Evolutionary conservation across 2,113 vertebrate species (phyloP).

Genomic region (Lepidothrix coronata): DNA sequence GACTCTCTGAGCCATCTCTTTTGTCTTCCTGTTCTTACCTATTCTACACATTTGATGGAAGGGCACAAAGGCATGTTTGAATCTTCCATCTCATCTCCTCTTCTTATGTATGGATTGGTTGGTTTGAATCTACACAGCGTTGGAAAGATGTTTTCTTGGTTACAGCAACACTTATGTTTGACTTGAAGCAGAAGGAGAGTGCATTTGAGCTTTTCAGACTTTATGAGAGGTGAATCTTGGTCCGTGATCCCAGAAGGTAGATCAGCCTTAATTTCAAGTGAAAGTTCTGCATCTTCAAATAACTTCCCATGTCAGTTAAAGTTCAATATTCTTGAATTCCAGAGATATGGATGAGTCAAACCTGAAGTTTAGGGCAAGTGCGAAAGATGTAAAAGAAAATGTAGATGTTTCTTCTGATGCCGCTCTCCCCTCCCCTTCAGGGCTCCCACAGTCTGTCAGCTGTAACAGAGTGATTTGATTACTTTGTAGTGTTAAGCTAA

Average conservation of each 20-base stretch:
- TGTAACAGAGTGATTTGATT: conserved; percentile 63
- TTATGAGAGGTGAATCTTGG: not conserved
- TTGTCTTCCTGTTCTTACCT: not conserved
- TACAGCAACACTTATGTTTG: conserved; percentile 20
- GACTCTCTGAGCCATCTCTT: not conserved
- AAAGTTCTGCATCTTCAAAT: conserved; percentile 40
- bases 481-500: conserved; percentile 64
- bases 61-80: not conserved
- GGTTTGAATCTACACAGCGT: not conserved
- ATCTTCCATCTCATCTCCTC: not conserved
- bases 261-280: conserved; percentile 61
- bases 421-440: conserved; percentile 6
- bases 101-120: not conserved
- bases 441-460: conserved; percentile 57
- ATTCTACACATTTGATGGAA: not conserved
- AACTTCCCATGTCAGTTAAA: conserved; percentile 37
- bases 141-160: conserved; percentile 15
- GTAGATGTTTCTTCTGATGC: not conserved
- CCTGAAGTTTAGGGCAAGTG: conserved; percentile 19
- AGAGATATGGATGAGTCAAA: not conserved
- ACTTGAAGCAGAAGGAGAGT: conserved; percentile 2
- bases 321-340: conserved; percentile 37
- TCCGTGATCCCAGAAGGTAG: conserved; percentile 41
- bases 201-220: not conserved
- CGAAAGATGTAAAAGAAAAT: conserved; percentile 10